Base-by-base conservation (phyloP, 2,797 vertebrate genomes). In the Moxostoma hubbsi region DNA sequence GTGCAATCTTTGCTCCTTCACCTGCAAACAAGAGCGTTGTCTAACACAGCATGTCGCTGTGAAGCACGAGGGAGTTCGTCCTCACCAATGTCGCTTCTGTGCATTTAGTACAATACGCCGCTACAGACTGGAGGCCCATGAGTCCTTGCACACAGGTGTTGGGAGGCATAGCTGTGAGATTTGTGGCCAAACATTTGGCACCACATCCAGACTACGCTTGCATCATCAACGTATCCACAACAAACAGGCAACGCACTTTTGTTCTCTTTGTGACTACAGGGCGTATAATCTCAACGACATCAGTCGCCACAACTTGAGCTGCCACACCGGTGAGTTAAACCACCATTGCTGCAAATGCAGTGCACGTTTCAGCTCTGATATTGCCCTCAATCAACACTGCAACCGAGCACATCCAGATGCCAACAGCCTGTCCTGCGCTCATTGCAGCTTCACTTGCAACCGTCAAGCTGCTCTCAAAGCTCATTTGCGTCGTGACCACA, bases 101-200 rank as follows among this genome's bases (percentile, higher is more conserved):
- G 90, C 94, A 24, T 99, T 99, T 84, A 95, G 95, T 88, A 98
- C 96, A 66, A 93, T 94, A 0, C 92, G 96, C 1, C 95, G 95
- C 7, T 97, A 98, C 81, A 95, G 97, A 10, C 83, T 99, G 75
- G 94, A 97, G 5, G 95, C 97, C 6, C 97, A 98, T 51, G 94
- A 96, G 86, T 97, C 97, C 47, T 89, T 96, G 75, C 97, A 98
- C 90, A 98, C 97, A 0, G 96, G 98, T 0, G 80, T 96, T 53
- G 97, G 97, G 2, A 96, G 97, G 7, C 94, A 97, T 18, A n/a
- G 87, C 73, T 99, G 98, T 0, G 50, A 89, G 2, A 68, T 88
- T 62, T 98, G 97, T 43, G 70, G 84, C 53, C 96, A 96, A 82
- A 97, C 96, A 0, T 98, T 99, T 0, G 97, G 97, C 43, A 95